Evolutionary conservation across 2,113 vertebrate genomes (phyloP).

Genomic region (Dendropsophus ebraccatus): DNA sequence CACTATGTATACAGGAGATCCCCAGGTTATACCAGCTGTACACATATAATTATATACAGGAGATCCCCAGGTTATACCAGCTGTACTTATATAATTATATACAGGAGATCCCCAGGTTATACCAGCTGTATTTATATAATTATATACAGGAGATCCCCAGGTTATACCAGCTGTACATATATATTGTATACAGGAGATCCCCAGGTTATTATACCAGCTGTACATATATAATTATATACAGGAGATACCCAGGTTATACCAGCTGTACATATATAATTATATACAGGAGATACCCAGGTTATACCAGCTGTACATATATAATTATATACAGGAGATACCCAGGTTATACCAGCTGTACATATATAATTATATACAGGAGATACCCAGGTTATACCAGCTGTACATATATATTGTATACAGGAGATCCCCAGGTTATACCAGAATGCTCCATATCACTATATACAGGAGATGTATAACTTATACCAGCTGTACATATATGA

Average conservation of each 20-base stretch:
- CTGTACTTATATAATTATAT: too few relatives aligned
- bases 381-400: neutral
- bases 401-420: neutral
- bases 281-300: neutral
- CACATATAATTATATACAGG: too few relatives aligned
- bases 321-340: neutral
- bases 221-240: too few relatives aligned
- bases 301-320: neutral
- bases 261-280: neutral
- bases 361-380: neutral
- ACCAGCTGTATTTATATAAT: neutral
- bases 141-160: too few relatives aligned
- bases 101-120: neutral
- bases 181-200: neutral
- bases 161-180: neutral
- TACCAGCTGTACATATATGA: neutral
- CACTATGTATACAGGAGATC: too few relatives aligned
- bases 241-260: neutral
- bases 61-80: too few relatives aligned
- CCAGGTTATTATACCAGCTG: neutral
- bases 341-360: neutral
- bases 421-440: neutral
- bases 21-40: too few relatives aligned
- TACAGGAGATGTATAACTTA: neutral
- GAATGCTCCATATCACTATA: neutral